Conservation (phyloP, 2,797 vertebrate species). For the Sebastes oblongus region DNA sequence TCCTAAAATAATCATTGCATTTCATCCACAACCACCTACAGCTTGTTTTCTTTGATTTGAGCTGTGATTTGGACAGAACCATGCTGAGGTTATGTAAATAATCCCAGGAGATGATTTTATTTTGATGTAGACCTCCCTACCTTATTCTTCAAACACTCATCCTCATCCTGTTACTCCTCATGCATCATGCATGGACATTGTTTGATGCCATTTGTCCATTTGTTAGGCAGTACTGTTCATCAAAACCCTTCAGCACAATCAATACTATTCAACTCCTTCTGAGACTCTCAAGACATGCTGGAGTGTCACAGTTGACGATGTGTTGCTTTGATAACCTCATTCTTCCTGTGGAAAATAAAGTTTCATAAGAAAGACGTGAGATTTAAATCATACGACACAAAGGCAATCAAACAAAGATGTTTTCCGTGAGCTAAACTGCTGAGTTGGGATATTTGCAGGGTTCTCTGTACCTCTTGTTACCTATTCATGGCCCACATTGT, state of each 20-base stretch:
- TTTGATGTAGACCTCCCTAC: background rate
- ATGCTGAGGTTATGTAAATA: slow-evolving; percentile 7
- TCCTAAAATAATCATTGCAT: background rate
- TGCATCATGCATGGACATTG: slow-evolving; percentile 23
- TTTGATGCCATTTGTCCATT: slow-evolving; percentile 33
- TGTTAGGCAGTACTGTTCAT: slow-evolving; percentile 9
- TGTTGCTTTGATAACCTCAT: slow-evolving; percentile 6
- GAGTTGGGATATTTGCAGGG: background rate
- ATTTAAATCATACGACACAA: slow-evolving; percentile 1
- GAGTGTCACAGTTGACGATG: background rate
- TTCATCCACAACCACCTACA: background rate
- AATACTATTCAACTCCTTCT: slow-evolving; percentile 3
- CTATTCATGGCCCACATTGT: background rate
- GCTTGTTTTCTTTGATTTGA: background rate
- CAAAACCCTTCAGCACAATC: slow-evolving; percentile 15
- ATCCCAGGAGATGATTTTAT: slow-evolving; percentile 11
- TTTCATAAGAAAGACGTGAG: background rate
- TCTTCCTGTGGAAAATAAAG: background rate
- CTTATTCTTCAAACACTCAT: slow-evolving; percentile 22
- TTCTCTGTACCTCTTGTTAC: background rate
- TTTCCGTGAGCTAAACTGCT: background rate
- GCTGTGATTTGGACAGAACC: background rate
- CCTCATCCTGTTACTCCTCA: slow-evolving; percentile 12
- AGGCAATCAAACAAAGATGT: background rate
- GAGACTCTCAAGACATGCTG: slow-evolving; percentile 1